Base-by-base conservation (phyloP, 2,888 invertebrate species). In the Noctua janthina region DNA sequence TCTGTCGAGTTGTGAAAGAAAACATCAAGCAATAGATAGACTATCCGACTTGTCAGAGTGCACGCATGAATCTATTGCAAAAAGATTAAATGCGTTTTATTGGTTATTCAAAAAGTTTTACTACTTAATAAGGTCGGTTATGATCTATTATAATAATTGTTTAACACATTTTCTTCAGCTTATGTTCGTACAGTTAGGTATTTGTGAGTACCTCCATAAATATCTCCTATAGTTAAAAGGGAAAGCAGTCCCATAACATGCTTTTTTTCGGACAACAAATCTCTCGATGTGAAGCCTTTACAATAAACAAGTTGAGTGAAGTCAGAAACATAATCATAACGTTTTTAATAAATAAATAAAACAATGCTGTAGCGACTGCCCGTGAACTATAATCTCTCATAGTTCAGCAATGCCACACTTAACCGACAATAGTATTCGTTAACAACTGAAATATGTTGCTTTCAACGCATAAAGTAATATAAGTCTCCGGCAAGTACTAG, bases 401-500 rank as follows among this genome's bases (percentile, higher is more conserved):
- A 77, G 74, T 83, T 75, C 69, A 83, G 66, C 23, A 71, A 71
- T 76, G n/a, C 56, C 54, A 46, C 49, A 77, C 6, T 49, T 68
- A 67, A 35, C 64, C 20, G 35, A 82, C 75, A 82, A 78, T 69
- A 76, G 56, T 66, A 67, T 59, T 49, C 56, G 46, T 79, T 76
- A 78, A 49, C 35, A 6, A 64, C 49, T 81, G 80, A 80, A 81
- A 79, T 83, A 81, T 79, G 74, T 74, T 70, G 70, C 59, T 77
- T 76, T 64, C 75, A 76, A 72, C 68, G 72, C 79, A 83, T 68
- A 69, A 74, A 69, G 76, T 86, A 75, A 78, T 86, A 84, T 77
- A 83, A 78, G 35, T 84, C 81, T 62, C 43, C 75, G 46, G 23
- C 46, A 81, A 83, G 76, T 46, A 82, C 72, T 86, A 85, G 89